Base-by-base conservation (phyloP, 1,140 invertebrate species). In the Drosophila nigromelanica region DNA sequence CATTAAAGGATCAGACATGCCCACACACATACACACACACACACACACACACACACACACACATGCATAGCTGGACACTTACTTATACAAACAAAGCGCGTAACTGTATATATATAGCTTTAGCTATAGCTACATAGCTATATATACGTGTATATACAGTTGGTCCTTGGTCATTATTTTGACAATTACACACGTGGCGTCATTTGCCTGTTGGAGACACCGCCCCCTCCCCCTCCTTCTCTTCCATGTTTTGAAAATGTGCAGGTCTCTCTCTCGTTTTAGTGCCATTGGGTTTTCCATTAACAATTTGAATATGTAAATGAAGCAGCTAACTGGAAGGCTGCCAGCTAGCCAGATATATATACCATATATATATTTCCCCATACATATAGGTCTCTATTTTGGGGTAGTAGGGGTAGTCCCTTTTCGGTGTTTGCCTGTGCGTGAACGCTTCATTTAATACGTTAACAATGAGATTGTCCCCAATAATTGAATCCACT, bases 271-370 rank as follows among this genome's bases (percentile, higher is more conserved):
- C 14, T 15, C 30, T 35, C 62, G 58, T 62, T 42, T 51, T 48
- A 58, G 63, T 67, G 35, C 33, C 8, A 87, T 80, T 87, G 83
- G 83, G 83, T 87, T 87, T 87, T 89, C 83, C 83, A 89, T 89
- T 89, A 89, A 89, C 83, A 82, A 89, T 89, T 89, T 89, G 83
- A 89, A 89, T 89, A 89, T 89, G 83, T 83, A 89, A 89, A 89
- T 89, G 70, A 70, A 61, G 62, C 52, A 50, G 50, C 21, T 52
- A 55, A 39, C 56, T 50, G 40, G 60, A 21, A 33, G 18, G 43
- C 7, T 39, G 24, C 43, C 10, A 11, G 18, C 3, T 60, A 59
- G 35, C 51, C 27, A 47, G 1, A 21, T n/a, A 3, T 61, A 27
- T 14, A 37, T 11, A 35, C 27, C 27, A 40, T 27, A 18, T 30